Conservation (phyloP, 1,140 invertebrate species). For the Euschistus heros region DNA sequence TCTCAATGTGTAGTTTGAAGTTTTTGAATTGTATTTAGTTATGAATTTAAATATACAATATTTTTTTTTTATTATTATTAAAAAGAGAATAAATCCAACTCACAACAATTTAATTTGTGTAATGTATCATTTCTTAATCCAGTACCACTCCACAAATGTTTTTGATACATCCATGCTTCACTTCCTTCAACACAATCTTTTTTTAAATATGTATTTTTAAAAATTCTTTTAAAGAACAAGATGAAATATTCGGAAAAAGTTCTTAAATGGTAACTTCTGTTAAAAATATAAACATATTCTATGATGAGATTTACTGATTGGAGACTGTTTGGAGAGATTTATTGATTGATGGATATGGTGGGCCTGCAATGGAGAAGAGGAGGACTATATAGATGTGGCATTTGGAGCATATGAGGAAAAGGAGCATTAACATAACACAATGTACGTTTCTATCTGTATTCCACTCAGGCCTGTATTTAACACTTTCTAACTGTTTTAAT, state of each 20-base stretch:
- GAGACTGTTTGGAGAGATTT: no score
- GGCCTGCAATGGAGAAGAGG: conserved; percentile 12
- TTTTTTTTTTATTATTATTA: conserved; percentile 13
- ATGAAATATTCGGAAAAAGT: not conserved
- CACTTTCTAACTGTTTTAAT: conserved; percentile 4
- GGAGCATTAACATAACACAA: conserved; percentile 8
- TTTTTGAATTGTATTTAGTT: no score
- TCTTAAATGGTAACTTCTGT: not conserved
- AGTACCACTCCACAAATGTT: not conserved
- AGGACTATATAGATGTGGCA: not conserved
- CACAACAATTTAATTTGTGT: conserved; percentile 24
- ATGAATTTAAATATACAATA: not conserved
- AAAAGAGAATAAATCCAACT: conserved; percentile 26
- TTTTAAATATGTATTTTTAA: not conserved
- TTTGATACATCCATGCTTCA: not conserved
- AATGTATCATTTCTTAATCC: conserved; percentile 1
- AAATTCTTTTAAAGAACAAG: not conserved
- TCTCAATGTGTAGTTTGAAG: not conserved
- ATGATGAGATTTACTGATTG: no score
- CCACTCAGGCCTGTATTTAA: not conserved
- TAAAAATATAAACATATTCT: no score
- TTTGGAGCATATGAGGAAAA: not conserved
- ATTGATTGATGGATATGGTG: not conserved
- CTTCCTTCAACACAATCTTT: not conserved
- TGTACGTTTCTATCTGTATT: conserved; percentile 4